Evolutionary conservation across 2,888 invertebrate species (phyloP).

Genomic region (Heliconius ismenius): DNA sequence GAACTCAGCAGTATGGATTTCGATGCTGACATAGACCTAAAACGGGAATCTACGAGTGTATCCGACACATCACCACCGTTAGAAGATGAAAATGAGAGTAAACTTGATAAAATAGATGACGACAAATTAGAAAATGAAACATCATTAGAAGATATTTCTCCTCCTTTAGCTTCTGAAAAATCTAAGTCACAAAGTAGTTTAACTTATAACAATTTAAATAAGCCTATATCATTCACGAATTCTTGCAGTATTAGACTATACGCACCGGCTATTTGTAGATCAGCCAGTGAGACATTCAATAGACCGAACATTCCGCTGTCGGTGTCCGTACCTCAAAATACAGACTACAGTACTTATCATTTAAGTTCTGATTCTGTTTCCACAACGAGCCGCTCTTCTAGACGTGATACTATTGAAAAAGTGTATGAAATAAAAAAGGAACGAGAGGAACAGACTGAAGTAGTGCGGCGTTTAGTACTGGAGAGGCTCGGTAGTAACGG

Average conservation of each 20-base stretch:
- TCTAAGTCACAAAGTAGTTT: constrained; percentile 48
- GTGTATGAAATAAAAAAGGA: constrained; percentile 90
- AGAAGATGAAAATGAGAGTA: constrained; percentile 48
- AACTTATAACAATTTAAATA: constrained; percentile 30
- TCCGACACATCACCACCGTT: constrained; percentile 66
- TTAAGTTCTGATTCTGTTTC: constrained; percentile 62
- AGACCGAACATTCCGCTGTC: constrained; percentile 55
- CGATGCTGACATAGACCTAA: constrained; percentile 50
- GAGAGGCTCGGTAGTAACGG: constrained; percentile 83
- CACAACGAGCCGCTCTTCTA: constrained; percentile 69
- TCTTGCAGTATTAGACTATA: constrained; percentile 62
- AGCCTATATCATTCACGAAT: constrained; percentile 48
- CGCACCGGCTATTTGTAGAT: constrained; percentile 71
- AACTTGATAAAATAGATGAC: constrained; percentile 29
- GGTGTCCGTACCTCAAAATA: constrained; percentile 58
- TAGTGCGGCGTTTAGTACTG: constrained; percentile 91
- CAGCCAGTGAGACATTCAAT: constrained; percentile 58
- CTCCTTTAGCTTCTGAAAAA: constrained; percentile 61
- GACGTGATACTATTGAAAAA: constrained; percentile 80
- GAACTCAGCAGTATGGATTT: constrained; percentile 44
- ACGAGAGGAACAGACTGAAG: constrained; percentile 90
- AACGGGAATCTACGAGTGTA: constrained; percentile 58
- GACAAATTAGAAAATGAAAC: constrained; percentile 42
- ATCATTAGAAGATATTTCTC: constrained; percentile 57
- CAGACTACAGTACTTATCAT: constrained; percentile 51